Conservation (phyloP, 2,113 vertebrate genomes). For the Cricetomys ansorgei region DNA sequence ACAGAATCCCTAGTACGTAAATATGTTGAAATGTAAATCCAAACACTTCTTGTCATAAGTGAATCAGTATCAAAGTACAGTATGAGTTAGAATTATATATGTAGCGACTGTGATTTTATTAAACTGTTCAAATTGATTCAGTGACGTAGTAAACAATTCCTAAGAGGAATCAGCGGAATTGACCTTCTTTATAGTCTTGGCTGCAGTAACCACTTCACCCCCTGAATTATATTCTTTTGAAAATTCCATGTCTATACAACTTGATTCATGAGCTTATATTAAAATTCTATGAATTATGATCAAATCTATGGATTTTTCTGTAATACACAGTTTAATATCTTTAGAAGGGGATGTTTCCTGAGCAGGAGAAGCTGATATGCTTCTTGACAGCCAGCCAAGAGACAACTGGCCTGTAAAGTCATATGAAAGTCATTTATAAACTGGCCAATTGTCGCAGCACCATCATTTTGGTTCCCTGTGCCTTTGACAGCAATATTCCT, state of each 20-base stretch:
- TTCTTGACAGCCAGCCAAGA: constrained; percentile 56
- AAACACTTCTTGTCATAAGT: neutral
- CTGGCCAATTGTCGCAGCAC: neutral
- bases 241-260: constrained; percentile 12
- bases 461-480: constrained; percentile 27
- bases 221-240: neutral
- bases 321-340: constrained; percentile 33
- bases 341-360: constrained; percentile 53
- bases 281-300: constrained; percentile 59
- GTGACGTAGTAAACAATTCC: constrained; percentile 8
- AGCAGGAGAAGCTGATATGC: constrained; percentile 39
- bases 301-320: constrained; percentile 28
- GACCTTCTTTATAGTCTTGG: neutral
- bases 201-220: neutral
- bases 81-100: constrained; percentile 4
- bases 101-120: constrained; percentile 6
- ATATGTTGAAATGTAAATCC: constrained; percentile 22
- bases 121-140: neutral
- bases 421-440: constrained; percentile 38
- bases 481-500: constrained; percentile 26
- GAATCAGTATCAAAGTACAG: neutral
- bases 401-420: neutral
- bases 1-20: neutral
- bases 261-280: constrained; percentile 47
- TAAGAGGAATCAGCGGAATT: neutral